Evolutionary conservation across 1,140 invertebrate genomes (phyloP).

Genomic region (Temnothorax curvispinosus): DNA sequence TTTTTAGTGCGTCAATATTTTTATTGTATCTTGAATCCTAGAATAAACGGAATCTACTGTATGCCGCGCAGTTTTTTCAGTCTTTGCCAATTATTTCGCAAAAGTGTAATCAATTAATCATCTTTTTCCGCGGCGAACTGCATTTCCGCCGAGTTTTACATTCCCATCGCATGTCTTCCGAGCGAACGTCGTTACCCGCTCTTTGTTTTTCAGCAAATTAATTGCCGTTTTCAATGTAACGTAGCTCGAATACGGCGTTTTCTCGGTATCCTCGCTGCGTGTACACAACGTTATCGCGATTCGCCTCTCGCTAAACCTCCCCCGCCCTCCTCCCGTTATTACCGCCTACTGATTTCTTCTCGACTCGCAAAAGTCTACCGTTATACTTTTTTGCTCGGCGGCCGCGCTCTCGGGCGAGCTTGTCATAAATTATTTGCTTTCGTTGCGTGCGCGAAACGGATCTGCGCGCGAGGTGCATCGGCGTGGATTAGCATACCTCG

Average conservation of each 20-base stretch:
- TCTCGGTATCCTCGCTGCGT: neutral
- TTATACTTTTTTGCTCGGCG: conserved; percentile 20
- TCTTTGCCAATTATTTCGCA: conserved; percentile 9
- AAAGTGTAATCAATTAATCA: conserved; percentile 11
- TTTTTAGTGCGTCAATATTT: neutral
- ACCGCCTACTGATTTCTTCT: conserved; percentile 3
- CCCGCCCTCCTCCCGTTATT: neutral
- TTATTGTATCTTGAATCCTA: neutral
- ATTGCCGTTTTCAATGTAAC: conserved; percentile 10
- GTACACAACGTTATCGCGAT: conserved; percentile 1
- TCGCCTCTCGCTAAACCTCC: neutral
- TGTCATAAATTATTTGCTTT: conserved; percentile 48
- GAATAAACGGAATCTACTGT: neutral
- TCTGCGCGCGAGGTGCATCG: conserved; percentile 20
- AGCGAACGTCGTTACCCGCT: neutral
- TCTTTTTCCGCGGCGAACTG: neutral
- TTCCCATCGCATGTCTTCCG: neutral
- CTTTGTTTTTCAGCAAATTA: conserved; percentile 37
- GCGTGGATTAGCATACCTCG: conserved; percentile 75
- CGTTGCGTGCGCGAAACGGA: conserved; percentile 31
- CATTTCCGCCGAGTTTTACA: conserved; percentile 22
- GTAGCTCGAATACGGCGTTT: conserved; percentile 15
- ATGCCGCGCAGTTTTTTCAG: neutral
- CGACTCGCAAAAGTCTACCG: conserved; percentile 14
- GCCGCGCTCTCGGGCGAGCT: neutral